A percentile compares a stretch with the other conserved stretches of the same genome.
These are phyloP conservation scores for Megathymus violae DNA, from an alignment of 1,140 invertebrate species.

Conservation along the genomic window DNA sequence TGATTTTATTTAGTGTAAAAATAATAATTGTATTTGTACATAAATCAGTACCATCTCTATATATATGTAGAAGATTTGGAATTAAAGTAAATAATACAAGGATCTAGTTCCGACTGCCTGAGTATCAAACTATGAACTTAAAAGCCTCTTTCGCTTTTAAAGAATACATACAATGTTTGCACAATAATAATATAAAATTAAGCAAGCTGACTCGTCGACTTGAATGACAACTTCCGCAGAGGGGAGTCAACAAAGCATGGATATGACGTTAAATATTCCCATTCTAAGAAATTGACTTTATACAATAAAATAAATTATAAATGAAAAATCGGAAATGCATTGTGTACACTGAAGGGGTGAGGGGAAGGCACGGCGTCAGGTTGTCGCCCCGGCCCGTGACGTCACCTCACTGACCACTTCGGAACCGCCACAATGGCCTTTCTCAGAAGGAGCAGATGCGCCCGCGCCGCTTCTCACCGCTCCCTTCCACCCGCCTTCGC, in stretches of 20 bases:
- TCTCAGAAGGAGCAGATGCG: slow-evolving; percentile 79
- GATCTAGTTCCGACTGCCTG: too few relatives aligned
- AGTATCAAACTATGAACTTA: too few relatives aligned
- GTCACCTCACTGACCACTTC: slow-evolving; percentile 78
- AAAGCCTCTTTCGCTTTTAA: too few relatives aligned
- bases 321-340: slow-evolving; percentile 37
- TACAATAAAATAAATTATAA: slow-evolving; percentile 28
- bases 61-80: too few relatives aligned
- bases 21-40: too few relatives aligned
- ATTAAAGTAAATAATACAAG: too few relatives aligned
- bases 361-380: slow-evolving; percentile 73
- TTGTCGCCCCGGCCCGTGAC: slow-evolving; percentile 78
- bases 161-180: background rate
- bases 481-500: slow-evolving; percentile 49
- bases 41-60: too few relatives aligned
- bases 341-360: slow-evolving; percentile 42
- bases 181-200: background rate
- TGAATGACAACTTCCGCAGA: slow-evolving; percentile 10
- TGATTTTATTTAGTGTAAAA: too few relatives aligned
- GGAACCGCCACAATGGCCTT: slow-evolving; percentile 75
- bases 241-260: slow-evolving; percentile 17
- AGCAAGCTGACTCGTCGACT: background rate
- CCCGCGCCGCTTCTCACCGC: slow-evolving; percentile 65
- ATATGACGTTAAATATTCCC: slow-evolving; percentile 28
- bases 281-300: slow-evolving; percentile 15